A percentile compares a stretch with the other conserved stretches of the same genome.
phyloP scores from a whole-genome alignment of 2,888 invertebrate species.

The Coenonympha arcania region DNA sequence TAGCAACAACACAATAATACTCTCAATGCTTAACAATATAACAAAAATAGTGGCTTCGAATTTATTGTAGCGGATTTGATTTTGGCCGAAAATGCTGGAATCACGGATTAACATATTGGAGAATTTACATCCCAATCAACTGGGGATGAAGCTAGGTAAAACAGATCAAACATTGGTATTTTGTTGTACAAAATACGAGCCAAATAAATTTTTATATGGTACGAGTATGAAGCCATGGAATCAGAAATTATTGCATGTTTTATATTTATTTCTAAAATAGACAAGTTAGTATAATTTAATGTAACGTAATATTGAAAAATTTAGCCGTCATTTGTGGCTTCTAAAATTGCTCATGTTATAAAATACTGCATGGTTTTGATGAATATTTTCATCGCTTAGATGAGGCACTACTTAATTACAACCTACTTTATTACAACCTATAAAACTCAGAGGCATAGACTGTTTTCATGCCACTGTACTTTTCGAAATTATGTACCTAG shows the following conservation, averaged over 20 bases:
- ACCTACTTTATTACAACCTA: too few relatives aligned
- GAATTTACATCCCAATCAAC: conserved; percentile 26
- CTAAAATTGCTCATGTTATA: too few relatives aligned
- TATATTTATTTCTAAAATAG: neutral
- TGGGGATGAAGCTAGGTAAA: conserved; percentile 21
- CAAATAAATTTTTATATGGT: conserved; percentile 2
- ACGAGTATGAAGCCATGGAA: neutral
- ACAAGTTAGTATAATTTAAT: too few relatives aligned
- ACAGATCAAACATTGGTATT: conserved; percentile 16
- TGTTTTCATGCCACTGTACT: too few relatives aligned
- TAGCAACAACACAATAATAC: neutral
- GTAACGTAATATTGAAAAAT: too few relatives aligned
- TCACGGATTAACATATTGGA: conserved; percentile 25
- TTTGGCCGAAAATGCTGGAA: conserved; percentile 3
- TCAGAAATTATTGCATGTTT: neutral
- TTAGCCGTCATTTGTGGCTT: too few relatives aligned
- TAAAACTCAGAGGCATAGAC: too few relatives aligned
- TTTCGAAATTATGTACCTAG: too few relatives aligned
- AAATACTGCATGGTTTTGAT: too few relatives aligned
- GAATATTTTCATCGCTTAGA: too few relatives aligned
- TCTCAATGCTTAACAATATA: neutral
- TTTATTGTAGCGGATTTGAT: conserved; percentile 3
- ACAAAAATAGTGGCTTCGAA: conserved; percentile 4
- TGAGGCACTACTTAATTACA: too few relatives aligned
- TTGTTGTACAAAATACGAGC: conserved; percentile 10